These are phyloP conservation scores for Danio jaintianensis DNA, from an alignment of 2,797 vertebrate genomes.

Conservation along the genomic window DNA sequence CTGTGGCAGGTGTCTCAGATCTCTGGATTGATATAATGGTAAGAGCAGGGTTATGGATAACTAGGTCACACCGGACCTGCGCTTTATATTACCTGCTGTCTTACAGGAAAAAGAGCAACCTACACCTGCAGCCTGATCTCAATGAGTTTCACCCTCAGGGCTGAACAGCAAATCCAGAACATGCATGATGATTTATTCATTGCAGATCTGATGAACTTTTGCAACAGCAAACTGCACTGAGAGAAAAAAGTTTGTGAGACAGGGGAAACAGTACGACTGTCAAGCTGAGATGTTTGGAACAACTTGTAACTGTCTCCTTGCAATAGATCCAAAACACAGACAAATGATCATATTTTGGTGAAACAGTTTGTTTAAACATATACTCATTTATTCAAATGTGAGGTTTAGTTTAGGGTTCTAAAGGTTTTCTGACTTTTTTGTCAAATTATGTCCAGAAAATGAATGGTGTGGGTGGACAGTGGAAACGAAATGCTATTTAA, in stretches of 20 bases:
- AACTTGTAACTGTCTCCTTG: neutral
- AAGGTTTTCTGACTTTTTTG: neutral
- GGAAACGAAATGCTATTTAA: neutral
- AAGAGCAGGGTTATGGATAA: conserved; percentile 70
- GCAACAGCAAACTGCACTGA: neutral
- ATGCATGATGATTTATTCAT: conserved; percentile 40
- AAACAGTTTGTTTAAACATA: neutral
- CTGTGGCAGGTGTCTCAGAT: conserved; percentile 69
- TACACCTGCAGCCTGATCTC: conserved; percentile 13
- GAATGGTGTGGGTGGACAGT: neutral
- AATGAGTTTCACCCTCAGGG: neutral
- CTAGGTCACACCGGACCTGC: conserved; percentile 71
- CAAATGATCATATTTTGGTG: neutral
- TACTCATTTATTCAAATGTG: neutral
- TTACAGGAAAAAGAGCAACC: conserved; percentile 28
- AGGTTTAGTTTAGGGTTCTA: neutral
- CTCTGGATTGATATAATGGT: conserved; percentile 67
- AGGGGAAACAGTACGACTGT: neutral
- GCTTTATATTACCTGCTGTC: conserved; percentile 63
- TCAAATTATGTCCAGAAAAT: neutral
- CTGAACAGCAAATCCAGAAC: conserved; percentile 42
- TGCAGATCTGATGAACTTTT: neutral
- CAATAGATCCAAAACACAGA: neutral
- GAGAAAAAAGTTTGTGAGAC: neutral
- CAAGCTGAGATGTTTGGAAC: neutral